Evolutionary conservation across 2,113 vertebrate genomes (phyloP), one percentile per base, ranked within the genome.

Genomic region (Lepidothrix coronata): DNA sequence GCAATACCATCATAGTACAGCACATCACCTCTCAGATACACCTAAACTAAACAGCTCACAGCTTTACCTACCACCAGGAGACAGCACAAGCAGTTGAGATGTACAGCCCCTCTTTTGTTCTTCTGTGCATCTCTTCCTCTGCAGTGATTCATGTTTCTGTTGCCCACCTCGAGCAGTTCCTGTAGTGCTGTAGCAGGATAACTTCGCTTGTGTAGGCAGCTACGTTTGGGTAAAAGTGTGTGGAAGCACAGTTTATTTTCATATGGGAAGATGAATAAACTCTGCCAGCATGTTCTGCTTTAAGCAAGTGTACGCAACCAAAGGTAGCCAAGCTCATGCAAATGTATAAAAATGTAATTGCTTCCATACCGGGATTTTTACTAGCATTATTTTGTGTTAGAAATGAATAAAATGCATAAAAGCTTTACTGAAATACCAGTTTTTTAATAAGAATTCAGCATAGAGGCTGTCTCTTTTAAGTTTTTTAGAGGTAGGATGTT

Each of bases 311-410:
- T 71, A 62, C 71, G 79, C 92, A 93, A 79, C 55, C 43, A 28
- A n/a, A 95, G 51, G 93, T 93, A 92, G 96, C 79, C 89, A 88
- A 95, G 91, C 57, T 89, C 83, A 74, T 92, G 88, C 28, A 91
- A 88, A 81, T 63, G 31, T 33, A 62, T 66, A 39, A 49, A 92
- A 94, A 33, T 41, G 27, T 83, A 85, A 66, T 82, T 96, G 63
- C 55, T 94, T 91, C 81, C 35, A 55, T 20, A 7, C 43, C 63
- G 33, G 24, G 55, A 23, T 75, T 96, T 88, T 80, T 82, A 71
- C 75, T 80, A 91, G 78, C 0, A 5, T 70, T 66, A 13, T 61
- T 88, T 91, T 73, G 82, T 16, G 27, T 85, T 79, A 28, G n/a
- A 75, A 88, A 35, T 13, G 81, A 49, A 33, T 21, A 27, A 41